Evolutionary conservation across 2,797 vertebrate genomes (phyloP).

Genomic region (Platalea minor): DNA sequence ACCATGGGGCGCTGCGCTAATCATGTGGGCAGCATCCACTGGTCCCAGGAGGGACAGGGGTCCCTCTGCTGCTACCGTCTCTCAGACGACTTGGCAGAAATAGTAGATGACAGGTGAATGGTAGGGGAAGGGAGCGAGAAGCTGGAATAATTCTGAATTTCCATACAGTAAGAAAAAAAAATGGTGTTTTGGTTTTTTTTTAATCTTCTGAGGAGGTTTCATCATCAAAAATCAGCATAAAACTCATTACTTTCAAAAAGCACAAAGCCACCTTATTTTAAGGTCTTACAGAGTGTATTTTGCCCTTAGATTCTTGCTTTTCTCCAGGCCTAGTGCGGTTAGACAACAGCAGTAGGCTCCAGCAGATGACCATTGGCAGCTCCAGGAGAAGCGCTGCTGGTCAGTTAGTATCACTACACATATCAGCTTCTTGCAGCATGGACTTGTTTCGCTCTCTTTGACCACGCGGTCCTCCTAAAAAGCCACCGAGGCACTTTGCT

Average conservation of each 20-base stretch:
- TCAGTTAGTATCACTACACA: background rate
- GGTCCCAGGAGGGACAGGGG: background rate
- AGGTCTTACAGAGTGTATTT: background rate
- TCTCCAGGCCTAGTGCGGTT: background rate
- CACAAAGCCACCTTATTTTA: background rate
- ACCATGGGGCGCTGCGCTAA: rapidly evolving
- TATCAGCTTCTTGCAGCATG: rapidly evolving
- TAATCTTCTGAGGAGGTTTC: background rate
- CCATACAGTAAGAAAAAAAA: background rate
- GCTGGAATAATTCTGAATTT: background rate
- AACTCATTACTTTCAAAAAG: background rate
- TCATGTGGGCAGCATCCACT: rapidly evolving
- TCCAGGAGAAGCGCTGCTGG: background rate
- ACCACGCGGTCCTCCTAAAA: background rate
- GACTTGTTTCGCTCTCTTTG: rapidly evolving
- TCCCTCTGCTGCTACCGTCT: background rate
- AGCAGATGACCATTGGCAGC: background rate
- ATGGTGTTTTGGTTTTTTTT: background rate
- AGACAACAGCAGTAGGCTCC: background rate
- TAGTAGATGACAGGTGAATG: background rate
- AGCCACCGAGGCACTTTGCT: background rate
- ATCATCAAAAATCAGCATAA: background rate
- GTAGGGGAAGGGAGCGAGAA: background rate
- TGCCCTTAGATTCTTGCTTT: background rate
- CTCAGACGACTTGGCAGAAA: background rate